Percentiles rank a stretch among this genome's conserved stretches.
Evolutionary conservation across 2,888 invertebrate genomes (phyloP).

Genomic region (Cylindroiulus punctatus): DNA sequence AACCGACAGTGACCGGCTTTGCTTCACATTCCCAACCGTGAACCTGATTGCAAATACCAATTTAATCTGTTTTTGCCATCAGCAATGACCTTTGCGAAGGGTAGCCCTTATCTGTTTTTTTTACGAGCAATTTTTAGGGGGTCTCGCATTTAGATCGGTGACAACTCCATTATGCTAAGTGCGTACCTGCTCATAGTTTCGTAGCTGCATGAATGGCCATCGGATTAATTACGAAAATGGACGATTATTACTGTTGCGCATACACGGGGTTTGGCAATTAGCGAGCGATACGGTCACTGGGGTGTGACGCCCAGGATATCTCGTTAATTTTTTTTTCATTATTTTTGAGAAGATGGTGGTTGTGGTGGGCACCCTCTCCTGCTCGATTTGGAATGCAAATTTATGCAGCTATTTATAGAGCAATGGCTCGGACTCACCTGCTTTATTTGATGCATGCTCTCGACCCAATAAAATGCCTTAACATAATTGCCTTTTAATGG

Average conservation of each 20-base stretch:
- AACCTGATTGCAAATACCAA: neutral
- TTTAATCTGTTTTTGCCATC: conserved; percentile 33
- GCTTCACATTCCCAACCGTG: neutral
- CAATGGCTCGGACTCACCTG: neutral
- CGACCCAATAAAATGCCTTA: neutral
- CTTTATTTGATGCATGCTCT: neutral
- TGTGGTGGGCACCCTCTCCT: neutral
- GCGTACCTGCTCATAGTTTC: conserved; percentile 19
- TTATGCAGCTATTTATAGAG: conserved; percentile 34
- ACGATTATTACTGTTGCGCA: neutral
- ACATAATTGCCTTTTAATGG: neutral
- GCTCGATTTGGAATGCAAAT: conserved; percentile 1
- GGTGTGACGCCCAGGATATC: neutral
- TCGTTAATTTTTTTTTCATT: neutral
- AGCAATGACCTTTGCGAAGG: conserved; percentile 47
- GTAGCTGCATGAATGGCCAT: conserved; percentile 14
- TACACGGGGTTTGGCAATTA: neutral
- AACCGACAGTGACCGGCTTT: neutral
- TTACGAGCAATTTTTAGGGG: neutral
- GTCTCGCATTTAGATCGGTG: neutral
- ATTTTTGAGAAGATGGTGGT: neutral
- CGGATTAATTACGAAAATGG: conserved; percentile 21
- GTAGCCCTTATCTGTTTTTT: neutral
- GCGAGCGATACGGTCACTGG: neutral
- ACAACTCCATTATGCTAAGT: conserved; percentile 27